These are phyloP conservation scores for Triops longicaudatus DNA, from an alignment of 1,140 invertebrate genomes.

Conservation along the genomic window DNA sequence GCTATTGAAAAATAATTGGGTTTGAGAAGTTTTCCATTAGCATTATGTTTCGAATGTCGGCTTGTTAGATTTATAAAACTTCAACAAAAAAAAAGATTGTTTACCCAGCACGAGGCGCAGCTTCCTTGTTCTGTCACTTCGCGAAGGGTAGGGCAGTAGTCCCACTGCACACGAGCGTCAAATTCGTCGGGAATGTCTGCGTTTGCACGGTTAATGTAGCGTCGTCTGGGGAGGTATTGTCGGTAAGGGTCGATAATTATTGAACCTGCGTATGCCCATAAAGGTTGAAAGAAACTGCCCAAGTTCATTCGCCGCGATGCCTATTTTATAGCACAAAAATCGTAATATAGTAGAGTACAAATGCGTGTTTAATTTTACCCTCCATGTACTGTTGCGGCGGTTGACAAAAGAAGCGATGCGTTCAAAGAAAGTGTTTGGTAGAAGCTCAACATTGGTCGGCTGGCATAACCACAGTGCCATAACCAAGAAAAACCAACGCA, in stretches of 20 bases:
- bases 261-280: background rate
- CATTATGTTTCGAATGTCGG: no score
- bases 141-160: conserved; percentile 42
- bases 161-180: conserved; percentile 45
- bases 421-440: background rate
- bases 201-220: background rate
- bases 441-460: background rate
- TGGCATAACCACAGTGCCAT: background rate
- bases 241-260: conserved; percentile 13
- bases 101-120: conserved; percentile 38
- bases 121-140: conserved; percentile 37
- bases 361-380: background rate
- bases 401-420: conserved; percentile 11
- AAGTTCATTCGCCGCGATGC: background rate
- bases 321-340: background rate
- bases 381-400: background rate
- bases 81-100: background rate
- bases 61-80: background rate
- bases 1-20: no score
- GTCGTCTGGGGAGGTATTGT: conserved; percentile 4
- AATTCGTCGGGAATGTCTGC: conserved; percentile 41
- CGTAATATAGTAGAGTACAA: background rate
- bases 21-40: background rate
- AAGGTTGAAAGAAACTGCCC: background rate
- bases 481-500: background rate